A percentile compares a stretch with the other conserved stretches of the same genome.
Evolutionary conservation across 1,140 invertebrate species (phyloP).

Genomic region (Tachypleus tridentatus): DNA sequence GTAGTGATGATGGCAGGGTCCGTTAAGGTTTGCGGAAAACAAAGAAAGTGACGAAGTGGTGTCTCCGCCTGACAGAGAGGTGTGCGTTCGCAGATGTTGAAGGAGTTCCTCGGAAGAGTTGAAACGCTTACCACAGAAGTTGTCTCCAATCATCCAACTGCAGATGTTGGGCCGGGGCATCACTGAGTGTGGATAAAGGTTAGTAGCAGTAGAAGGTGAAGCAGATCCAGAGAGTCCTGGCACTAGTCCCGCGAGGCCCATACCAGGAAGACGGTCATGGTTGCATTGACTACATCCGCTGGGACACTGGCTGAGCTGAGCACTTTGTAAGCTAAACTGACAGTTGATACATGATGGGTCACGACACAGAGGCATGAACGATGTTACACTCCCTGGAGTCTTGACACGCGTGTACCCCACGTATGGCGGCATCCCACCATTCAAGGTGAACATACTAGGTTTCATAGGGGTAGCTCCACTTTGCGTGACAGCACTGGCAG

Average conservation of each 20-base stretch:
- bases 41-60: constrained; percentile 36
- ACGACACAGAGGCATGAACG: constrained; percentile 83
- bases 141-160: constrained; percentile 78
- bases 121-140: constrained; percentile 90
- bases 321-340: constrained; percentile 76
- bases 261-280: constrained; percentile 58
- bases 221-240: constrained; percentile 44
- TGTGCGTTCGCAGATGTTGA: constrained; percentile 86
- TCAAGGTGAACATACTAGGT: constrained; percentile 22
- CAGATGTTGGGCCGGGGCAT: constrained; percentile 63
- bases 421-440: constrained; percentile 25
- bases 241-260: constrained; percentile 36
- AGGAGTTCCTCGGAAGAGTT: constrained; percentile 84
- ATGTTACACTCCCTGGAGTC: constrained; percentile 75
- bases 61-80: constrained; percentile 44
- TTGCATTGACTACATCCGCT: constrained; percentile 88
- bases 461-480: constrained; percentile 27
- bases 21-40: constrained; percentile 25
- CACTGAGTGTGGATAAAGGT: constrained; percentile 30
- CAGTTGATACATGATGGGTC: constrained; percentile 91
- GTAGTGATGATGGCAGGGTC: constrained; percentile 35
- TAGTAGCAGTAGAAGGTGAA: constrained; percentile 34
- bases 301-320: constrained; percentile 52
- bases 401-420: constrained; percentile 80
- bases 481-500: constrained; percentile 24